phyloP scores from a whole-genome alignment of 2,888 invertebrate species.

The Coleophora flavipennella region DNA sequence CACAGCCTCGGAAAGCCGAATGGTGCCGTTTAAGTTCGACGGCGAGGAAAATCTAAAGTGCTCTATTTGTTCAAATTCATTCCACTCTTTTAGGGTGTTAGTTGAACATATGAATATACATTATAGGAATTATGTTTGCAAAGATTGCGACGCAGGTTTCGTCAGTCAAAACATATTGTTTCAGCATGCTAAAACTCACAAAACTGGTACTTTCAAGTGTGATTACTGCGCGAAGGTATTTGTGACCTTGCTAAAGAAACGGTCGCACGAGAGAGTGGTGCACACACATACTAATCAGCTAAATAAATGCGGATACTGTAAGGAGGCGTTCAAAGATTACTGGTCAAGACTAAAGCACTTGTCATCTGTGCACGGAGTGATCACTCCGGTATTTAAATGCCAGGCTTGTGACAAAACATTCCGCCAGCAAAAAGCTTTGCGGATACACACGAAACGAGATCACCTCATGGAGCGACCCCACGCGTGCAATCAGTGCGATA shows the following conservation, averaged over 20 bases:
- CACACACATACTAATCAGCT: slow-evolving; percentile 18
- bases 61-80: slow-evolving; percentile 22
- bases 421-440: slow-evolving; percentile 28
- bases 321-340: slow-evolving; percentile 18
- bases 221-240: slow-evolving; percentile 22
- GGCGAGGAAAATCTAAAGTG: slow-evolving; percentile 20
- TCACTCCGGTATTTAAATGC: slow-evolving; percentile 25
- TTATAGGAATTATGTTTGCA: slow-evolving; percentile 27
- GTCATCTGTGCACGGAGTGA: slow-evolving; percentile 16
- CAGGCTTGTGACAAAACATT: slow-evolving; percentile 38
- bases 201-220: slow-evolving; percentile 20
- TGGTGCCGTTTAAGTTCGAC: slow-evolving; percentile 26
- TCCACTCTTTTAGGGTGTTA: slow-evolving; percentile 25
- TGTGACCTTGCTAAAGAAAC: slow-evolving; percentile 17
- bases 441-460: slow-evolving; percentile 35
- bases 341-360: slow-evolving; percentile 19
- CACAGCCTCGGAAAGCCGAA: slow-evolving; percentile 23
- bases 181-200: slow-evolving; percentile 23
- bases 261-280: slow-evolving; percentile 24
- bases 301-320: slow-evolving; percentile 22
- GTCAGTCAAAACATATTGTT: slow-evolving; percentile 22
- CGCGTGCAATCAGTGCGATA: slow-evolving; percentile 31
- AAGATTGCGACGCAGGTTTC: slow-evolving; percentile 26
- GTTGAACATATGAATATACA: slow-evolving; percentile 31
- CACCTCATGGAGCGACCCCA: slow-evolving; percentile 39